phyloP scores from a whole-genome alignment of 2,797 vertebrate species.

The Aldrovandia affinis region DNA sequence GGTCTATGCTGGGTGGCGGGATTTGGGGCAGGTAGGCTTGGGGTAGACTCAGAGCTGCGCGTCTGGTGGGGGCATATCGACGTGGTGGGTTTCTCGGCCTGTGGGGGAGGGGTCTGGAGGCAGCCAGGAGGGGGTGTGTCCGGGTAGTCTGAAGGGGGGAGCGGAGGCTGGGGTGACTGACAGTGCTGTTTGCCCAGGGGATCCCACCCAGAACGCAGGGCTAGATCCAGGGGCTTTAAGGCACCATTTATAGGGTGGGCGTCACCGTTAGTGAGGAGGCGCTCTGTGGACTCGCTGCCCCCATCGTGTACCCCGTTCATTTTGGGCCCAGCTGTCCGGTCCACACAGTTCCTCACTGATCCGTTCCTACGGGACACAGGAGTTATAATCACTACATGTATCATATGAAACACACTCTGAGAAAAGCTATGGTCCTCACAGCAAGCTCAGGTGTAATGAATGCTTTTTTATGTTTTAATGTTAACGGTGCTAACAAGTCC shows the following conservation, averaged over 20 bases:
- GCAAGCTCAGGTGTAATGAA: no score
- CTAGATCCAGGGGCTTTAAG: constrained; percentile 88
- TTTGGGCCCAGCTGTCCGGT: constrained; percentile 68
- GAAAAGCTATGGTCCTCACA: no score
- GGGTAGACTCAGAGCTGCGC: constrained; percentile 61
- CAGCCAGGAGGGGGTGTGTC: no score
- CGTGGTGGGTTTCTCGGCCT: constrained; percentile 62
- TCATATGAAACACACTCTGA: not conserved
- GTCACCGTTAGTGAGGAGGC: constrained; percentile 84
- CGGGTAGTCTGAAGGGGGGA: constrained; percentile 54
- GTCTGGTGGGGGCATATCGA: constrained; percentile 58
- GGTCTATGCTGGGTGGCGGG: constrained; percentile 42
- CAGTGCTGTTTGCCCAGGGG: constrained; percentile 59
- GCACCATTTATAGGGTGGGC: constrained; percentile 85
- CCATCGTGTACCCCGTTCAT: constrained; percentile 62
- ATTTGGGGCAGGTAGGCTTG: constrained; percentile 46
- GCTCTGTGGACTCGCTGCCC: constrained; percentile 60
- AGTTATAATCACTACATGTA: not conserved
- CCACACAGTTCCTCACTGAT: constrained; percentile 58
- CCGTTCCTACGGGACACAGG: constrained; percentile 66
- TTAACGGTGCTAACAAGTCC: no score
- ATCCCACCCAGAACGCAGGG: constrained; percentile 59
- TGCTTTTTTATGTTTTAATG: no score
- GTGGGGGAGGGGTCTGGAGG: constrained; percentile 64
- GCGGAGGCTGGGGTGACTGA: constrained; percentile 75